phyloP scores from a whole-genome alignment of 2,797 vertebrate species.

The Poliocrania exsul region DNA sequence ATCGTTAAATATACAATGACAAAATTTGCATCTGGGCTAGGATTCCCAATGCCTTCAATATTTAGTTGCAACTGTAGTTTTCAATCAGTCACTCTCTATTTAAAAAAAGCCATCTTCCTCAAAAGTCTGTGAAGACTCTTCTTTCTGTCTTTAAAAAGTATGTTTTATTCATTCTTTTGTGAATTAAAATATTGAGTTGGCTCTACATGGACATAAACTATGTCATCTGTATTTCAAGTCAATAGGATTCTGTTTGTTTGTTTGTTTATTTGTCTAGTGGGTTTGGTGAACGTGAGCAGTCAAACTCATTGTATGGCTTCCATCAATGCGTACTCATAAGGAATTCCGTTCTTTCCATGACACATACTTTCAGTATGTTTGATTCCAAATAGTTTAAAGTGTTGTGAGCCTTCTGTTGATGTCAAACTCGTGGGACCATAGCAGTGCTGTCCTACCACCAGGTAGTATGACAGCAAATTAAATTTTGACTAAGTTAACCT shows the following conservation, averaged over 20 bases:
- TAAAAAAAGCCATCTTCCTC: fast-evolving
- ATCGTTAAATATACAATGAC: background rate
- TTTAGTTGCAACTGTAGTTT: background rate
- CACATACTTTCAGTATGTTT: background rate
- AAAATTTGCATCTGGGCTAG: background rate
- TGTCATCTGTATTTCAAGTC: background rate
- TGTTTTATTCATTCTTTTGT: background rate
- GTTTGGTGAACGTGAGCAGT: background rate
- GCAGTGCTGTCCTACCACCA: background rate
- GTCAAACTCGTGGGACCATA: background rate
- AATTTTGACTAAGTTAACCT: background rate
- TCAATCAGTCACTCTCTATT: background rate
- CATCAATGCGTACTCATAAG: background rate
- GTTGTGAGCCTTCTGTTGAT: background rate
- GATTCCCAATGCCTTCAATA: constrained; percentile 5
- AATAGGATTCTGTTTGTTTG: background rate
- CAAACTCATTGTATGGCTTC: background rate
- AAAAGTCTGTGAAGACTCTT: background rate
- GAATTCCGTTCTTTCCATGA: background rate
- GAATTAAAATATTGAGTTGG: background rate
- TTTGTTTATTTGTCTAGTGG: background rate
- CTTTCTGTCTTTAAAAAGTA: background rate
- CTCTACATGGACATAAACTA: background rate
- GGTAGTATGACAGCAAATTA: background rate
- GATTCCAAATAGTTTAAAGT: background rate